Evolutionary conservation across 23 tunicate genomes (phyloP).

Genomic region (Ascidia mentula): DNA sequence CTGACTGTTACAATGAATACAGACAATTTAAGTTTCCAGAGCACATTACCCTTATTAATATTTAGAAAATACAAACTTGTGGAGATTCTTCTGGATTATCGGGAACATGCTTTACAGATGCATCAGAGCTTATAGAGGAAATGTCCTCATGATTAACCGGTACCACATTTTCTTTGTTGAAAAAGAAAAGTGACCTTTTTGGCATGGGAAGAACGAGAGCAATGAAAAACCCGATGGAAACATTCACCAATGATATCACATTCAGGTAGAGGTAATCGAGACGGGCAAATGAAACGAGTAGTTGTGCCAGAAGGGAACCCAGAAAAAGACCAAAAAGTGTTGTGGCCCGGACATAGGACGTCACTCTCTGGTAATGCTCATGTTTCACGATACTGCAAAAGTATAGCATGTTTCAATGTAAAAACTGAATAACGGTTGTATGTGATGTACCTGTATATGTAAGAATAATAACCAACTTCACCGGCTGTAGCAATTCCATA

Average conservation of each 20-base stretch:
- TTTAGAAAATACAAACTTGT: no score
- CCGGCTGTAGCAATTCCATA: constrained; percentile 84
- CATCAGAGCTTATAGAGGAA: no score
- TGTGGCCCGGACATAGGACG: constrained; percentile 72
- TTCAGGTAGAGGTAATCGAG: constrained; percentile 60
- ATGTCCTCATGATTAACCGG: no score
- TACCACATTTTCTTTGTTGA: no score
- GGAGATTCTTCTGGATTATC: no score
- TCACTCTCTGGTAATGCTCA: constrained; percentile 53
- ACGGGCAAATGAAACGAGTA: constrained; percentile 67
- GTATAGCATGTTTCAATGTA: not conserved
- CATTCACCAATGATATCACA: constrained; percentile 47
- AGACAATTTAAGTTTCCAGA: no score
- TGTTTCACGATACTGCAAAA: constrained; percentile 58
- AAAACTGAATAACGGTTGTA: not conserved
- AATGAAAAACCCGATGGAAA: constrained; percentile 58
- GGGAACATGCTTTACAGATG: no score
- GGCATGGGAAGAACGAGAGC: constrained; percentile 82
- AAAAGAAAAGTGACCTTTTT: constrained; percentile 47
- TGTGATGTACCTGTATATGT: constrained; percentile 73
- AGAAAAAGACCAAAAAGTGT: constrained; percentile 55
- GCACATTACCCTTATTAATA: no score
- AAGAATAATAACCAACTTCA: constrained; percentile 89
- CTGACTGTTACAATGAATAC: no score
- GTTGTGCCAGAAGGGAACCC: constrained; percentile 67